Evolutionary conservation across 2,113 vertebrate genomes (phyloP).

Genomic region (Turnix velox): DNA sequence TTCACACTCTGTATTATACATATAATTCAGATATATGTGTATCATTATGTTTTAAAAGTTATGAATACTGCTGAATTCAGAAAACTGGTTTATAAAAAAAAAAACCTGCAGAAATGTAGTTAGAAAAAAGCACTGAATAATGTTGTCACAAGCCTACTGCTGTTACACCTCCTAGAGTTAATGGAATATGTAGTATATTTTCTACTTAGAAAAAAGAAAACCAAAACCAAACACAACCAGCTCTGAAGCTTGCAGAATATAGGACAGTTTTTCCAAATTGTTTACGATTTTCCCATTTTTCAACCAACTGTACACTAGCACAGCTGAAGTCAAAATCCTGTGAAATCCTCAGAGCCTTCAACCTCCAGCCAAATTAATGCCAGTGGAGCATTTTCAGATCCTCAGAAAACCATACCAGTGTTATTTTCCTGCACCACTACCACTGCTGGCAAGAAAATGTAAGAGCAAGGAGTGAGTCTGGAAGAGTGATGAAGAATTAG

Average conservation of each 20-base stretch:
- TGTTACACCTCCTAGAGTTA: neutral
- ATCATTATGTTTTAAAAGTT: neutral
- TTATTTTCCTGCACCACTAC: neutral
- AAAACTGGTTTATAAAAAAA: neutral
- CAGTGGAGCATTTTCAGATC: neutral
- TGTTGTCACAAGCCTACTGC: neutral
- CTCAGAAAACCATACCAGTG: neutral
- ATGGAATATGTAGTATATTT: neutral
- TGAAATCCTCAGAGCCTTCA: neutral
- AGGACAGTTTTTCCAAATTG: neutral
- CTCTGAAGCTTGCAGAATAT: neutral
- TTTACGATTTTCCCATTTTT: neutral
- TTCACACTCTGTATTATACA: neutral
- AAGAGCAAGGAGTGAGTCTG: neutral
- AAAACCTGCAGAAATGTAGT: neutral
- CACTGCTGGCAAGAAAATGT: neutral
- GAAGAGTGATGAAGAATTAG: neutral
- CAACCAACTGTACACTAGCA: neutral
- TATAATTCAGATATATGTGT: neutral
- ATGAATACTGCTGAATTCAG: neutral
- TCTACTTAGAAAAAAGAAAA: neutral
- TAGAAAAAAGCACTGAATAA: neutral
- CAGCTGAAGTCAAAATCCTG: neutral
- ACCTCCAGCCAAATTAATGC: neutral
- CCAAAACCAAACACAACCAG: neutral